Evolutionary conservation across 2,888 invertebrate species (phyloP).

Genomic region (Phrixothrix hirtus): DNA sequence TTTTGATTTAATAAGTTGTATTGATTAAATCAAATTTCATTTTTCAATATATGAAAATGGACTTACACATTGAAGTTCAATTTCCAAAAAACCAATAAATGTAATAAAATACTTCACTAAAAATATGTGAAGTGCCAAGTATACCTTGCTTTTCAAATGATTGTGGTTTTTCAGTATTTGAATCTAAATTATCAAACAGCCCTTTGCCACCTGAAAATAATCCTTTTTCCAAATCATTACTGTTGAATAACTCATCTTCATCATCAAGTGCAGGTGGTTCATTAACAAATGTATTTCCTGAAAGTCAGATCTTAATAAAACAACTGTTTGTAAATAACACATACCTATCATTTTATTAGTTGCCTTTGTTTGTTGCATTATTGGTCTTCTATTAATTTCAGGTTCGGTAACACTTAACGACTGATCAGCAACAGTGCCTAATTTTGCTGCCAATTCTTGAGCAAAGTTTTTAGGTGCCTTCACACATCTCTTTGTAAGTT

Average conservation of each 20-base stretch:
- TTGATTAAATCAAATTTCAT: too few species aligned
- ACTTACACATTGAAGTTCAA: too few species aligned
- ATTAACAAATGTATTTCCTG: conserved; percentile 57
- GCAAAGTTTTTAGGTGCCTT: conserved; percentile 58
- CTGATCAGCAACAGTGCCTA: conserved; percentile 58
- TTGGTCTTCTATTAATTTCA: conserved; percentile 58
- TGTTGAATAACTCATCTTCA: conserved; percentile 27
- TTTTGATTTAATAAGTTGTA: too few species aligned
- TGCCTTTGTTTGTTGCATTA: conserved; percentile 38
- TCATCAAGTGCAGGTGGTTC: conserved; percentile 62
- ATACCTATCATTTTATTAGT: conserved; percentile 8
- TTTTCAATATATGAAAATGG: too few species aligned
- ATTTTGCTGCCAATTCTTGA: conserved; percentile 64
- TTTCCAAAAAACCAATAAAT: too few species aligned
- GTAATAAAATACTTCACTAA: too few species aligned
- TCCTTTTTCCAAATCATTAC: conserved; percentile 37
- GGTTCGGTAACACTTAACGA: conserved; percentile 41
- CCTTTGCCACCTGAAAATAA: conserved; percentile 48
- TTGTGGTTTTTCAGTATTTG: conserved; percentile 19
- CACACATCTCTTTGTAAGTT: conserved; percentile 35
- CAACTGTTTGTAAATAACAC: conserved; percentile 3
- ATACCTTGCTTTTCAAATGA: neutral
- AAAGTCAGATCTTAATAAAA: conserved; percentile 6
- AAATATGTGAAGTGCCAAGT: neutral
- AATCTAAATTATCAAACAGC: conserved; percentile 54